phyloP scores from a whole-genome alignment of 2,113 vertebrate species.

The Camarhynchus parvulus region DNA sequence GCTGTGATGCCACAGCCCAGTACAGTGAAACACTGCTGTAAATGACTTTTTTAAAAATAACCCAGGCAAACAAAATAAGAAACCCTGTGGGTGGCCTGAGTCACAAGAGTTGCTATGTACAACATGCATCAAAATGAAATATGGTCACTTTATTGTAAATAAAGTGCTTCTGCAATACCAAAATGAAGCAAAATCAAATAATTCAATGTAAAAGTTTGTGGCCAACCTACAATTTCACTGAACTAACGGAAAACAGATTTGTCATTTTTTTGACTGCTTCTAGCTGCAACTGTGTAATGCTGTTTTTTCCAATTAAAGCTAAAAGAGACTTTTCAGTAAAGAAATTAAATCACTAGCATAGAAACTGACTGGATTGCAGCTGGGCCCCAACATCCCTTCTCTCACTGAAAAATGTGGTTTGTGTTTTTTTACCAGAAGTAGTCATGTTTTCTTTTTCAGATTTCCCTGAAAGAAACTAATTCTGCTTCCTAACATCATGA shows the following conservation, averaged over 20 bases:
- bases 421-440: background rate
- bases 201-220: background rate
- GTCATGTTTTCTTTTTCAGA: background rate
- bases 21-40: conserved; percentile 71
- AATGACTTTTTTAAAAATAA: conserved; percentile 68
- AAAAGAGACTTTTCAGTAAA: background rate
- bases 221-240: background rate
- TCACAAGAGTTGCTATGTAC: background rate
- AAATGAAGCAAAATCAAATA: background rate
- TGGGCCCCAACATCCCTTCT: background rate
- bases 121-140: background rate
- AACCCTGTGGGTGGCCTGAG: background rate
- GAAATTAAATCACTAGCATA: background rate
- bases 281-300: background rate
- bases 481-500: background rate
- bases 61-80: conserved; percentile 41
- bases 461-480: background rate
- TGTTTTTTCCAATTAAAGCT: background rate
- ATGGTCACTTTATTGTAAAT: background rate
- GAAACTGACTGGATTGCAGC: background rate
- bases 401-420: background rate
- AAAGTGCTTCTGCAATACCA: background rate
- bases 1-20: conserved; percentile 74
- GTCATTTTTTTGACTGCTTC: background rate
- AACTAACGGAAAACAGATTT: background rate